phyloP scores from a whole-genome alignment of 2,888 invertebrate genomes.

The Stramonita haemastoma region DNA sequence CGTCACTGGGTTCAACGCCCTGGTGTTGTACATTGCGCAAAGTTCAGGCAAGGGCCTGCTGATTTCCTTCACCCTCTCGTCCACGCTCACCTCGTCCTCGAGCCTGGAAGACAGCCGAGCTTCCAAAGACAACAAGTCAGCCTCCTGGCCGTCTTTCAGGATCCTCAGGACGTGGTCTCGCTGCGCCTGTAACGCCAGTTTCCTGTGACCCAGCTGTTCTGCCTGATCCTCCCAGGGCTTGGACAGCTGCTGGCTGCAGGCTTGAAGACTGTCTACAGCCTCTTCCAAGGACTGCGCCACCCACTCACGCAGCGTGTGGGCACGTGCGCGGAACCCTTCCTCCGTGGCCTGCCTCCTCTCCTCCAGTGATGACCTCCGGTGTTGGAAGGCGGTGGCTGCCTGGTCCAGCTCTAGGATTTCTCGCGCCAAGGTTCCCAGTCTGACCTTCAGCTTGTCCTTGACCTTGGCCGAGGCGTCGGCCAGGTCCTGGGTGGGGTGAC shows the following conservation, averaged over 20 bases:
- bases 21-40: not conserved
- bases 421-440: not conserved
- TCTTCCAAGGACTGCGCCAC: slow-evolving; percentile 1
- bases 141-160: not conserved
- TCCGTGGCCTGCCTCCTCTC: not conserved
- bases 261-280: not conserved
- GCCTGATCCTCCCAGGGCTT: not conserved
- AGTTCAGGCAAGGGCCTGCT: not conserved
- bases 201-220: not conserved
- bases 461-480: not conserved
- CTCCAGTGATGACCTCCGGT: not conserved
- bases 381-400: not conserved
- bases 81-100: not conserved
- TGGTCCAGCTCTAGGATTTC: not conserved
- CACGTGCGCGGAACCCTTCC: not conserved
- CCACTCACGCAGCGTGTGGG: not conserved
- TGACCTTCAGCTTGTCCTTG: not conserved
- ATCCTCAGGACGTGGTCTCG: not conserved
- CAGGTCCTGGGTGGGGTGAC: slow-evolving; percentile 26
- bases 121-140: slow-evolving; percentile 22
- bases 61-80: not conserved
- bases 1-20: not conserved
- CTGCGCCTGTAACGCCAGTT: not conserved
- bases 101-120: not conserved
- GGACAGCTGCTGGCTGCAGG: not conserved